Base-by-base conservation (phyloP, 2,888 invertebrate species). In the Nemapogon koenigi region DNA sequence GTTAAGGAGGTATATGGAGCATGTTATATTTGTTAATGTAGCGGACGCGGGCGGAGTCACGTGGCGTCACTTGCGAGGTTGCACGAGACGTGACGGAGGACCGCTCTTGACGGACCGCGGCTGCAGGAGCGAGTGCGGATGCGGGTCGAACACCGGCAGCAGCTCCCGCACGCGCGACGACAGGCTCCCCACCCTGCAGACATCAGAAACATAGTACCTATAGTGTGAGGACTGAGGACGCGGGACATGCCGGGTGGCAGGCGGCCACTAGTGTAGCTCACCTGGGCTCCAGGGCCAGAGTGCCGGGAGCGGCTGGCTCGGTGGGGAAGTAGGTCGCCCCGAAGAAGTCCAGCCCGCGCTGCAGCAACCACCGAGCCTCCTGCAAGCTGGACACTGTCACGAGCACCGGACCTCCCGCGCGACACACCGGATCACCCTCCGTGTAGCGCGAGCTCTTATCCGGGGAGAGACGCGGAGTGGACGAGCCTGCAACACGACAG, bases 291-390 rank as follows among this genome's bases (percentile, higher is more conserved):
- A 81, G 83, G 18, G 83, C 83, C 33, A 84, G 82, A 49, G 85
- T 83, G 41, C 85, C 81, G 18, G 87, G 83, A 45, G 84, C 82
- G 27, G 86, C 87, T 45, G 89, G 82, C 61, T 91, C 91, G 3
- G 91, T 90, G 35, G 91, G 91, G 70, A 92, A 92, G 76, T 88
- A 91, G 16, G 92, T 92, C 30, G 92, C 91, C 14, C 91, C 91
- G 59, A 91, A 92, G 75, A 92, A 92, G 69, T 92, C 91, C 41
- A 92, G 76, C 0, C 92, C 92, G 54, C 90, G 90, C 65, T 91
- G 91, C 40, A 92, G 79, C 39, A 92, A 75, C 51, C 85, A 85
- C 62, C 89, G 89, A 49, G 86, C 88, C 55, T 90, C 90, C 48
- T 90, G 89, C 45, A 89, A 80, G 40, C 83, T 88, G 40, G 90